Evolutionary conservation across 2,797 vertebrate species (phyloP), one percentile per base, ranked within the genome.

Genomic region (Cirrhinus mrigala): DNA sequence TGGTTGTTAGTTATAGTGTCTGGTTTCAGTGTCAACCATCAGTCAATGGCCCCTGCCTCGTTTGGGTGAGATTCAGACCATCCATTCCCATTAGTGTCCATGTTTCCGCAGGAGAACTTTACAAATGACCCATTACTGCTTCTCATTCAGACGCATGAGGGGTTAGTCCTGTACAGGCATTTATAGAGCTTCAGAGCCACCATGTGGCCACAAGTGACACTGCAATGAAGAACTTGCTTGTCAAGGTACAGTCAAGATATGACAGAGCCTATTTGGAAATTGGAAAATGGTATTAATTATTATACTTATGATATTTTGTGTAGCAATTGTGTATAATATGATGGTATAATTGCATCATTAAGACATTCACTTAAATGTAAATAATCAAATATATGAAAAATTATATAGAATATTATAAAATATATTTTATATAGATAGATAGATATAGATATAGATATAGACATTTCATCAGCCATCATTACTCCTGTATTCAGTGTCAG

Each of bases 181-280:
- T 91, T 89, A 92, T 89, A 90, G 94, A 95, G 90, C 92, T 94
- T 92, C 90, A 95, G 96, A 92, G 97, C 94, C 97, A 94, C 93
- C 97, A 92, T 93, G 93, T 96, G 97, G 95, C 88, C 24, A 44
- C 4, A 78, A 14, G 46, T 4, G 87, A 88, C 66, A 89, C 48
- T 82, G 62, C 91, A 88, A 40, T 40, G 6, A 58, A 40, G 52
- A 58, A 58, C 12, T 58, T 14, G 74, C 74, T 56, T 48, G 84
- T 79, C 29, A 71, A 40, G 66, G 86, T 87, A 90, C 74, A 87
- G 37, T 52, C 66, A 22, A 69, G 3, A 24, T 14, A 18, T n/a
- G 50, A 12, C 48, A 52, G 16, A 74, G 8, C 15, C 73, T 54
- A 6, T 12, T 54, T 75, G 33, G 54, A 3, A 20, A 29, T 29